Evolutionary conservation across 1,140 invertebrate species (phyloP), one percentile per base, ranked within the genome.

Genomic region (Scaptomyza hsui): DNA sequence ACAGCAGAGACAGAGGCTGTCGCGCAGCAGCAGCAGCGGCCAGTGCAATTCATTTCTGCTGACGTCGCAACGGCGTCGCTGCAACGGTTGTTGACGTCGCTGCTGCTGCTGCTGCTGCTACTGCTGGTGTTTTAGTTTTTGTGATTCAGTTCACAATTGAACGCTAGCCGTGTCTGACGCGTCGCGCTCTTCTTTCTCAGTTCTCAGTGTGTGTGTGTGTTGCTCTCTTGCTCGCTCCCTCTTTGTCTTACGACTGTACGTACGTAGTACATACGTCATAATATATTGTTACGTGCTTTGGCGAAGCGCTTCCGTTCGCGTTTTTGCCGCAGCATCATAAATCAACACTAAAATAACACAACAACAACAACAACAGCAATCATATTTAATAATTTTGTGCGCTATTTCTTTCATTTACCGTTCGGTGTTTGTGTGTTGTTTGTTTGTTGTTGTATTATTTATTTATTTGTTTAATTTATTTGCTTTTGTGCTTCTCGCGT

Each of bases 291-390:
- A 63, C 71, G 64, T 64, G 63, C 73, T 59, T 51, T 55, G 41
- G 70, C 35, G 13, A 35, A 39, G 48, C 69, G 69, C 63, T 76
- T 76, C 59, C 74, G 74, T 64, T 72, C 55, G 32, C 45, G 29
- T 41, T 61, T 83, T 86, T 88, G 82, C 72, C 81, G 81, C 80
- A 85, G 80, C 80, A 57, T 77, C 80, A 86, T 86, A 85, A 85
- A 85, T 86, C 81, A 86, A 53, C 74, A 78, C 60, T 68, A 78
- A 82, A 9, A 82, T 72, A 74, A 65, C 75, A 72, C 29, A 75
- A n/a, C 32, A 72, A 63, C 47, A 68, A 60, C 26, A 61, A 51
- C 55, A 32, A 64, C 18, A 39, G 37, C 71, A 70, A 86, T 68
- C 42, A 67, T 72, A 67, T 70, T 67, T 75, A 72, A 72, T 72